Conservation (phyloP, 2,113 vertebrate species). For the Vanacampus margaritifer region DNA sequence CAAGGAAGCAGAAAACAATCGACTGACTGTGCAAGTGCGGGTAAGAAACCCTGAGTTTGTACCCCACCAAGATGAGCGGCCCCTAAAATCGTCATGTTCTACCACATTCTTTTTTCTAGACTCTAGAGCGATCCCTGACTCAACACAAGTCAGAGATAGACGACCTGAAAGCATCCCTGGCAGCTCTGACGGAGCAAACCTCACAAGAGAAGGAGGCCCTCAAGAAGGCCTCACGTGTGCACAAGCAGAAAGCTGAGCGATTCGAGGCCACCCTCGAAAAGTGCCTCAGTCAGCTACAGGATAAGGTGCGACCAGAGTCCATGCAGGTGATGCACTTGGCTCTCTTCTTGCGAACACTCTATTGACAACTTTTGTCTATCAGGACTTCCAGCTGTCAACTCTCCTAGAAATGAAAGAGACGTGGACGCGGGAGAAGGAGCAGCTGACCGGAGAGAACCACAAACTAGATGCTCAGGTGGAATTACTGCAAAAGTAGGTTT, state of each 20-base stretch:
- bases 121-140: constrained; percentile 70
- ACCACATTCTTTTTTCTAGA: constrained; percentile 62
- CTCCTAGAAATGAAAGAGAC: constrained; percentile 64
- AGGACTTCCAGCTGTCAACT: constrained; percentile 78
- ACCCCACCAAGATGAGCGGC: neutral
- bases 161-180: constrained; percentile 64
- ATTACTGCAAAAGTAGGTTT: constrained; percentile 75
- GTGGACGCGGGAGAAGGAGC: constrained; percentile 74
- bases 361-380: neutral
- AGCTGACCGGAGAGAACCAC: constrained; percentile 69
- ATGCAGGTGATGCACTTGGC: no score
- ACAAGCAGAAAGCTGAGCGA: constrained; percentile 72
- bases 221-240: constrained; percentile 75
- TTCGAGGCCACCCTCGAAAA: constrained; percentile 76
- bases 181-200: constrained; percentile 63
- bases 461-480: constrained; percentile 69
- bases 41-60: constrained; percentile 49
- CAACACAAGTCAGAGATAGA: constrained; percentile 72
- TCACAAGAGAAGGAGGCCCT: constrained; percentile 71
- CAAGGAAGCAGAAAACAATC: constrained; percentile 81
- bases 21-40: constrained; percentile 77
- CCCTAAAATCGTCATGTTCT: neutral
- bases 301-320: constrained; percentile 64
- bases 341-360: neutral
- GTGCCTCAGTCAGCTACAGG: constrained; percentile 71